phyloP scores from a whole-genome alignment of 2,797 vertebrate species.

The Agapornis canus region DNA sequence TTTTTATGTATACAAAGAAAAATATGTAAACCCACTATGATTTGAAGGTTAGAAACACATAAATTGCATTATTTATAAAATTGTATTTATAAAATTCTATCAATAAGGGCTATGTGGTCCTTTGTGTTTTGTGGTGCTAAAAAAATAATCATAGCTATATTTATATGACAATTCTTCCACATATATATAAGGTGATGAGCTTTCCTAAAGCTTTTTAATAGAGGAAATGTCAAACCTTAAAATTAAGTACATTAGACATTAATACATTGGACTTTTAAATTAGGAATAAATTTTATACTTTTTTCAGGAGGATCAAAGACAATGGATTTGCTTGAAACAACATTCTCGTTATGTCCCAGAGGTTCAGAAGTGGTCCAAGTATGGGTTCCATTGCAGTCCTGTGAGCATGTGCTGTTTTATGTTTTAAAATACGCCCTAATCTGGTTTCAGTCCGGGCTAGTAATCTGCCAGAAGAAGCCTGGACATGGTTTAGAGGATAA shows the following conservation, averaged over 20 bases:
- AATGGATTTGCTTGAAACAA: background rate
- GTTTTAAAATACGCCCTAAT: background rate
- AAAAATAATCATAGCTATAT: background rate
- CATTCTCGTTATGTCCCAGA: background rate
- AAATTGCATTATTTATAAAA: background rate
- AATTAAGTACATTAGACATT: background rate
- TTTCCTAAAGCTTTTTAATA: background rate
- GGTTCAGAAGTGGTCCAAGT: background rate
- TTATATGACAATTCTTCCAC: background rate
- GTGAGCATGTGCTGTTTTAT: background rate
- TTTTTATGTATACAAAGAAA: background rate
- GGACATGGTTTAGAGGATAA: background rate
- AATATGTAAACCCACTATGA: background rate
- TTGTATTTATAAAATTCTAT: background rate
- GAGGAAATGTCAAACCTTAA: background rate
- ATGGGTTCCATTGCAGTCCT: background rate
- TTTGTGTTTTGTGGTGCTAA: background rate
- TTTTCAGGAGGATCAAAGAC: background rate
- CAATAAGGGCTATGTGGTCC: background rate
- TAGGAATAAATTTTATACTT: background rate
- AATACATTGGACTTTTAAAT: background rate
- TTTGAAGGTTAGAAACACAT: background rate
- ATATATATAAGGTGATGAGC: background rate
- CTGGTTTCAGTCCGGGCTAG: background rate
- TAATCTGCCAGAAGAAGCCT: background rate